Conservation (phyloP, 2,888 invertebrate genomes). For the Synergus gifuensis region DNA sequence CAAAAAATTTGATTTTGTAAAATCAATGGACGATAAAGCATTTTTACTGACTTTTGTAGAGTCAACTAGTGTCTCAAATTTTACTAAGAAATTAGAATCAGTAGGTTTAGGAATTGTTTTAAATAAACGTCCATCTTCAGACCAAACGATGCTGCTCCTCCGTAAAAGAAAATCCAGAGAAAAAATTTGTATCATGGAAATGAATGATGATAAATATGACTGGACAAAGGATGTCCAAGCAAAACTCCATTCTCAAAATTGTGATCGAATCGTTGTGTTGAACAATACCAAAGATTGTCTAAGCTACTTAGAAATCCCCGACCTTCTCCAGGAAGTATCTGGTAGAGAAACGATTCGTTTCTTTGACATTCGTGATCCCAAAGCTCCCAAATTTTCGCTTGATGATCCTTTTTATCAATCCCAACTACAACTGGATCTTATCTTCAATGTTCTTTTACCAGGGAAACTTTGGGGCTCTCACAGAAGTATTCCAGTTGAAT, state of each 20-base stretch:
- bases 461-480: neutral
- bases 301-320: slow-evolving; percentile 29
- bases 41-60: slow-evolving; percentile 41
- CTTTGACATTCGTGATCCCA: slow-evolving; percentile 80
- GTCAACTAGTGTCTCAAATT: neutral
- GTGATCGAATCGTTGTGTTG: slow-evolving; percentile 43
- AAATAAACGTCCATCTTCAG: neutral
- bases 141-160: slow-evolving; percentile 31
- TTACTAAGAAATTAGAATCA: slow-evolving; percentile 22
- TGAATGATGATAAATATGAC: slow-evolving; percentile 26
- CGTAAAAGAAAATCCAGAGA: slow-evolving; percentile 36
- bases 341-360: slow-evolving; percentile 79
- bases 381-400: slow-evolving; percentile 83
- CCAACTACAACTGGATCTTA: slow-evolving; percentile 86
- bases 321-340: slow-evolving; percentile 20
- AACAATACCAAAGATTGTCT: slow-evolving; percentile 25
- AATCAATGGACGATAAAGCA: neutral
- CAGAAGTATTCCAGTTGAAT: neutral
- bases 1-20: neutral
- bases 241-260: neutral
- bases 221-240: neutral
- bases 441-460: slow-evolving; percentile 83
- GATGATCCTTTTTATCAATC: slow-evolving; percentile 82
- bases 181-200: slow-evolving; percentile 16
- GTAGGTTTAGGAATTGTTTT: slow-evolving; percentile 38